Evolutionary conservation across 2,113 vertebrate genomes (phyloP).

Genomic region (Panurus biarmicus): DNA sequence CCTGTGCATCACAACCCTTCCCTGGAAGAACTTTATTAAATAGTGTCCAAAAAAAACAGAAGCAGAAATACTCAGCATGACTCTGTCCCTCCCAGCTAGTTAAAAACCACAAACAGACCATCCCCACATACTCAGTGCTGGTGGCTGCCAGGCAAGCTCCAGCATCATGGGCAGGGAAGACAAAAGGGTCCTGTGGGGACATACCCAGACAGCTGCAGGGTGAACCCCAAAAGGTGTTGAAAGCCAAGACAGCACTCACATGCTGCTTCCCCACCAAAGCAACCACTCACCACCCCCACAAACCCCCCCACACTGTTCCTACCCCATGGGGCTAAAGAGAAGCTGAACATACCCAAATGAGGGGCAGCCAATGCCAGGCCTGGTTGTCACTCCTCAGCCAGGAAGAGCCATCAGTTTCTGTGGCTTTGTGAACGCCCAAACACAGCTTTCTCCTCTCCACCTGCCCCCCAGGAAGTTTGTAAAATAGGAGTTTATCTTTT

Average conservation of each 20-base stretch:
- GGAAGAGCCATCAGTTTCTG: background rate
- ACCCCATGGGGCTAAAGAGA: accelerated
- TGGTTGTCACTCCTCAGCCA: background rate
- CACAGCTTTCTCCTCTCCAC: background rate
- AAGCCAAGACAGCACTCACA: background rate
- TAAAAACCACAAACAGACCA: background rate
- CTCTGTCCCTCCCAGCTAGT: background rate
- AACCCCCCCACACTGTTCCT: background rate
- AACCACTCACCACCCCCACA: background rate
- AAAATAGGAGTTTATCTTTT: conserved; percentile 8
- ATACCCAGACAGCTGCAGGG: background rate
- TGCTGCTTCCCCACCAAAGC: background rate
- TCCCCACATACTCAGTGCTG: background rate
- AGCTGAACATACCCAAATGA: background rate
- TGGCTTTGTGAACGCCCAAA: background rate
- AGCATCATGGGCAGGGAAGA: accelerated
- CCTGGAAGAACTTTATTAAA: conserved; percentile 71
- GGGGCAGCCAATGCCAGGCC: background rate
- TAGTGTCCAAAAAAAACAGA: conserved; percentile 52
- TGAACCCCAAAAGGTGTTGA: background rate
- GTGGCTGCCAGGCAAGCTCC: background rate
- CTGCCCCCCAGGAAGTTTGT: background rate
- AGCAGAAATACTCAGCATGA: conserved; percentile 2
- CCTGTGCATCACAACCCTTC: accelerated
- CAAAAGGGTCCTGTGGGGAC: background rate